phyloP scores from a whole-genome alignment of 2,113 vertebrate species.

The Nycticebus coucang region DNA sequence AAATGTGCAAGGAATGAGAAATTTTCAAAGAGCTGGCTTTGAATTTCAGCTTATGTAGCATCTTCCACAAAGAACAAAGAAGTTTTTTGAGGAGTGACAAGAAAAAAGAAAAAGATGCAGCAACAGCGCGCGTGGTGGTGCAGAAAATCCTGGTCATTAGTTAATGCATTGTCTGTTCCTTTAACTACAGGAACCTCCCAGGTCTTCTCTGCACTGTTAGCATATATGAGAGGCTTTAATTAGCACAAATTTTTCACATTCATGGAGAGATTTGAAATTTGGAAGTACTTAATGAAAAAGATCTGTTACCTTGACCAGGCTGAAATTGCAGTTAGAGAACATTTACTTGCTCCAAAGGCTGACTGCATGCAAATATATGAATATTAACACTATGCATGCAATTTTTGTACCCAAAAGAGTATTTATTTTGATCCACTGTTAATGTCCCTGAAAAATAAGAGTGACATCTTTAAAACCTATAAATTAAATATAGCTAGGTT shows the following conservation, averaged over 20 bases:
- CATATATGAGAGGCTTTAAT: conserved; percentile 82
- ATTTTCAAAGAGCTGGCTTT: background rate
- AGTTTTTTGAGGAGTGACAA: background rate
- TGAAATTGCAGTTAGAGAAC: conserved; percentile 85
- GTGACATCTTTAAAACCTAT: conserved; percentile 3
- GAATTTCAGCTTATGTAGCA: background rate
- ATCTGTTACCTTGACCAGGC: conserved; percentile 86
- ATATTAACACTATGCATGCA: conserved; percentile 69
- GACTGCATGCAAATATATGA: conserved; percentile 74
- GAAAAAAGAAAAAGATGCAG: background rate
- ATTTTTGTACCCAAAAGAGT: background rate
- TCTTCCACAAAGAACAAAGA: background rate
- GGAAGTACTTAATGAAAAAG: conserved; percentile 86
- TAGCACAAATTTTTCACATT: conserved; percentile 85
- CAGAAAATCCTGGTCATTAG: background rate
- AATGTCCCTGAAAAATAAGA: background rate
- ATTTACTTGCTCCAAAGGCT: conserved; percentile 66
- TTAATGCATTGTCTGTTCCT: conserved; percentile 62
- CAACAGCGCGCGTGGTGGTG: background rate
- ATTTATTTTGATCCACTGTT: background rate
- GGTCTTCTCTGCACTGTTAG: conserved; percentile 78
- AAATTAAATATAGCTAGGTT: conserved; percentile 38
- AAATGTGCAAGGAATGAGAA: background rate
- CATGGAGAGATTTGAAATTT: conserved; percentile 81
- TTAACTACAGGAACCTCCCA: conserved; percentile 73